phyloP scores from a whole-genome alignment of 2,113 vertebrate genomes.

The Proteles cristata region DNA sequence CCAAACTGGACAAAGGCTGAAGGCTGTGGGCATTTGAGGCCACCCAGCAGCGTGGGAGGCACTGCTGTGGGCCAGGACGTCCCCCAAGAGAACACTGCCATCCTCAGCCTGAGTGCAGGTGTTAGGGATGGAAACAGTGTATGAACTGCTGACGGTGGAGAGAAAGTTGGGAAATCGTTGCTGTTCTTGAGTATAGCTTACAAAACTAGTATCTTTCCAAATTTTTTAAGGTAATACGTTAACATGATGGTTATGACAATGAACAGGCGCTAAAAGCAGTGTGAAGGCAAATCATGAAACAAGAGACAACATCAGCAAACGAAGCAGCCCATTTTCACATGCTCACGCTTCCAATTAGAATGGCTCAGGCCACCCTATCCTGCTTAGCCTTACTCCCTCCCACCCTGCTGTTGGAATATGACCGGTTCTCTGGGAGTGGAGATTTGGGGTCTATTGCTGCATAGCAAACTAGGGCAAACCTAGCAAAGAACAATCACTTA shows the following conservation, averaged over 20 bases:
- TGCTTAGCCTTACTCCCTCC: neutral
- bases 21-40: neutral
- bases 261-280: neutral
- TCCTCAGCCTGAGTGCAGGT: too few relatives aligned
- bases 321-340: neutral
- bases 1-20: neutral
- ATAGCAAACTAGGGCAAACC: neutral
- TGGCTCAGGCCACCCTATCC: neutral
- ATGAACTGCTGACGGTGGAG: neutral
- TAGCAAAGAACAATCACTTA: neutral
- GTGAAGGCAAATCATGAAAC: neutral
- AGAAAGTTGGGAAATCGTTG: neutral
- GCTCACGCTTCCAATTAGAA: neutral
- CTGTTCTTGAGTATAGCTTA: neutral
- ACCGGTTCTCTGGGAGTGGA: neutral
- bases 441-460: too few relatives aligned
- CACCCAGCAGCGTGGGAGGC: neutral
- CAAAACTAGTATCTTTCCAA: neutral
- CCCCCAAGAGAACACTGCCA: neutral
- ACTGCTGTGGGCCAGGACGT: too few relatives aligned
- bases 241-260: neutral
- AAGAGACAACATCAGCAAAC: neutral
- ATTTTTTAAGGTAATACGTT: neutral
- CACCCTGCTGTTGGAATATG: neutral
- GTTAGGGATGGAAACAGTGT: accelerated